Evolutionary conservation across 1,140 invertebrate species (phyloP), one percentile per base, ranked within the genome.

Genomic region (Orius insidiosus): DNA sequence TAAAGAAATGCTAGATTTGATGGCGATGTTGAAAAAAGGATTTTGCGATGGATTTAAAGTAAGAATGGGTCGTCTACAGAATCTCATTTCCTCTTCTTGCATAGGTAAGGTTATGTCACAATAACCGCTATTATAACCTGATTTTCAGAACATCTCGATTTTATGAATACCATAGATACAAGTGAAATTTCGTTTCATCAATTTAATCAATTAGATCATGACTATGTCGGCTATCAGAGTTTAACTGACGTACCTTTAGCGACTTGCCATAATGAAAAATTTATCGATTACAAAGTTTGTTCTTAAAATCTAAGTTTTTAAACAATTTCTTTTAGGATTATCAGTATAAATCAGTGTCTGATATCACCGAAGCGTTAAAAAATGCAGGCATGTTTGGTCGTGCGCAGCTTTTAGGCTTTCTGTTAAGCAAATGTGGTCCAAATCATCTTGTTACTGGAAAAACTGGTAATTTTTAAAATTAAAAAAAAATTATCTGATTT

Each of bases 11-110:
- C 64, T 99, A 1, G 89, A 97, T 61, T 68, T 99, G 31, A 75
- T 98, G 57, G 89, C 94, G 9, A 89, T 92, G 81, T 68, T 98
- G 9, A 98, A 98, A 63, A 93, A 93, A 65, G 94, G 94, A 5
- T 80, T 86, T 58, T 92, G 93, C 57, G 87, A 95, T 64, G 86
- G 85, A 16, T 79, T 95, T 37, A 89, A 97, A 70, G 88, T 98
- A 7, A 69, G 93, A 55, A 80, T 95, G 38, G 95, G 94, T 8
- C 68, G 94, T 43, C 66, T 98, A 32, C 94, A 98, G 69, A 92
- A 90, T 72, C 66, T 94, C n/a, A 85, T 93, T 42, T 86, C 85
- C 6, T 92, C 87, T 53, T 90, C 87, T 6, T 94, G 88, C 59
- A 85, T 92, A 53, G 82, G 83, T 84, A 67, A 35, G 40, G 3